These are phyloP conservation scores for Chaenogobius annularis DNA, from an alignment of 2,113 vertebrate species.

Conservation along the genomic window DNA sequence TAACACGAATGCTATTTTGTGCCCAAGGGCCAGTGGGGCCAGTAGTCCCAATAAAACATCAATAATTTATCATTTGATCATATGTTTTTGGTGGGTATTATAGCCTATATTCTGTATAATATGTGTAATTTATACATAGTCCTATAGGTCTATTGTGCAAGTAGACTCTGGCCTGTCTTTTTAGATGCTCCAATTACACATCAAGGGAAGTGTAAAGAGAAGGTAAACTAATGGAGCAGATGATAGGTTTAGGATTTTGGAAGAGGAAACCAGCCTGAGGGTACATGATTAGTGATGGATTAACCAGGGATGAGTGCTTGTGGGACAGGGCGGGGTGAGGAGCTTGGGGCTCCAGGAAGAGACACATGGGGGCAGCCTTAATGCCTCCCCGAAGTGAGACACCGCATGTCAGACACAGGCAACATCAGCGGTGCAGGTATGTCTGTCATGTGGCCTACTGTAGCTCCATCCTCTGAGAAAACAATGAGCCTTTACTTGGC, in stretches of 20 bases:
- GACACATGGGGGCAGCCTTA: constrained; percentile 8
- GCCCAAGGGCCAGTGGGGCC: too few relatives aligned
- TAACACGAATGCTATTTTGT: too few relatives aligned
- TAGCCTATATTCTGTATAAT: too few relatives aligned
- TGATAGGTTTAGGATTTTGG: constrained; percentile 58
- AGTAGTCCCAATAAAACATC: too few relatives aligned
- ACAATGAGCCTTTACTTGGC: constrained; percentile 1
- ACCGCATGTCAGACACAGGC: constrained; percentile 14
- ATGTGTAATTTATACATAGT: not conserved
- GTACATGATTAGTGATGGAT: constrained; percentile 51
- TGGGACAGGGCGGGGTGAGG: constrained; percentile 19
- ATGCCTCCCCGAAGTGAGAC: constrained; percentile 10
- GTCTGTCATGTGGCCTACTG: constrained; percentile 4
- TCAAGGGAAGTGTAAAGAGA: constrained; percentile 19
- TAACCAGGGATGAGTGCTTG: constrained; percentile 25
- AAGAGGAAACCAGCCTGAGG: constrained; percentile 21
- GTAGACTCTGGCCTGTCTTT: not conserved
- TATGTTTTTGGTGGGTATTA: too few relatives aligned
- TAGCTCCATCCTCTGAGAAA: constrained; percentile 5
- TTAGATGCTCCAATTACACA: not conserved
- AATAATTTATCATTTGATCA: too few relatives aligned
- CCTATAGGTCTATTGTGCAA: not conserved
- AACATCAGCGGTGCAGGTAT: constrained; percentile 2
- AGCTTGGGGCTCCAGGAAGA: constrained; percentile 20
- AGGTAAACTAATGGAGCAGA: constrained; percentile 55